Evolutionary conservation across 1,140 invertebrate species (phyloP).

Genomic region (Pseudomyrmex flavicornis): DNA sequence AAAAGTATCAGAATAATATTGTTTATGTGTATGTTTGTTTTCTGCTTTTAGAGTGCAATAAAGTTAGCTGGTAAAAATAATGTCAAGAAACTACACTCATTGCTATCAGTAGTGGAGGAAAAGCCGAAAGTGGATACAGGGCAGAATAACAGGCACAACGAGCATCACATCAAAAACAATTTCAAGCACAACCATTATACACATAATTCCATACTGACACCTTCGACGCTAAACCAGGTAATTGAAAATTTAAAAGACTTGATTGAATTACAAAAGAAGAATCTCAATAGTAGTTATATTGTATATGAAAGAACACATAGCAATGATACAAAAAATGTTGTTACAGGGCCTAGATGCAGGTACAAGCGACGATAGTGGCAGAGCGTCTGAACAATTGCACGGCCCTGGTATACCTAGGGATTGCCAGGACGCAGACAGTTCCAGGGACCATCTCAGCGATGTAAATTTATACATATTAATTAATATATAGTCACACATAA

Average conservation of each 20-base stretch:
- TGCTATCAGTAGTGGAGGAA: slow-evolving; percentile 86
- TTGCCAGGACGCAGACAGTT: slow-evolving; percentile 90
- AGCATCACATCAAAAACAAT: slow-evolving; percentile 85
- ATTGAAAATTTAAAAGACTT: slow-evolving; percentile 21
- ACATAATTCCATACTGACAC: slow-evolving; percentile 85
- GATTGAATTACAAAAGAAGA: not conserved
- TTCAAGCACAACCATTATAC: slow-evolving; percentile 84
- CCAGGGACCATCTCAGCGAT: slow-evolving; percentile 92
- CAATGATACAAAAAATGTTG: slow-evolving; percentile 6
- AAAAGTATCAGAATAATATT: not conserved
- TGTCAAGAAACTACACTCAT: slow-evolving; percentile 85
- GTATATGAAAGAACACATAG: not conserved
- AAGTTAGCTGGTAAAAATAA: slow-evolving; percentile 87
- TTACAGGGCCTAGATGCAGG: slow-evolving; percentile 90
- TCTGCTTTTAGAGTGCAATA: slow-evolving; percentile 86
- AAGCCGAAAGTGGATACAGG: slow-evolving; percentile 87
- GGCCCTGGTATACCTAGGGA: slow-evolving; percentile 89
- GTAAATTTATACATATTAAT: slow-evolving; percentile 84
- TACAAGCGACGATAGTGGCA: slow-evolving; percentile 91
- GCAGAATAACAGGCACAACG: slow-evolving; percentile 85
- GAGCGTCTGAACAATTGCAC: slow-evolving; percentile 91
- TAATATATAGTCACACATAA: no score
- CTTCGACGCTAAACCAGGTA: slow-evolving; percentile 83
- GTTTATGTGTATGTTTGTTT: slow-evolving; percentile 27
- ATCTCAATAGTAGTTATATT: not conserved